Base-by-base conservation (phyloP, 2,797 vertebrate genomes). In the Coccyzus lansbergi region DNA sequence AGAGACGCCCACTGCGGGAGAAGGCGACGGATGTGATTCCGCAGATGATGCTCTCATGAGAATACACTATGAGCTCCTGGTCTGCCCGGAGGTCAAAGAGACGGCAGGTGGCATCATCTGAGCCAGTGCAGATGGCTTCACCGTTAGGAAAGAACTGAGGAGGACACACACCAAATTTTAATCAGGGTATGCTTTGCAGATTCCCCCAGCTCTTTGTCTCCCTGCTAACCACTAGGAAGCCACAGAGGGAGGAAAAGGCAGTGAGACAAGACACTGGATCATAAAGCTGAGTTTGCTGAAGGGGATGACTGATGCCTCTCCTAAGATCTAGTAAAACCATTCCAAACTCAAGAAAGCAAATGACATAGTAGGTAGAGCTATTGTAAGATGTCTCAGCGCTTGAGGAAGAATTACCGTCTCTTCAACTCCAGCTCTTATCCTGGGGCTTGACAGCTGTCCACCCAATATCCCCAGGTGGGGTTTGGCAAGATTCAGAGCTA, bases 61-160 rank as follows among this genome's bases (percentile, higher is more conserved):
- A 98, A 88, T 99, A 99, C n/a, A 98, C 98, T 13, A 98, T 98
- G 83, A 99, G 98, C 96, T 99, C 99, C 98, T 99, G 99, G 95
- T 99, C 99, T 0, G 99, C 98, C 38, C 99, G 98, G 65, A 99
- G 97, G 97, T 99, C 99, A 4, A 98, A 99, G 84, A 99, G 96
- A 68, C 99, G 99, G 76, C 99, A 99, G 82, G 98, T 98, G 90
- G 99, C 98, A 1, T 99, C 99, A 0, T 99, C 99, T 0, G 99
- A 99, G 34, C 99, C 99, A 0, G 99, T 99, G 95, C 99, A 99
- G 93, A 99, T 98, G 24, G 99, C 99, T 33, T 99, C 98, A 2
- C 99, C 99, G 0, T 98, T 99, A n/a, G 99, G 99, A 96, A 99
- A 99, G 97, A 99, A 99, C 99, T 99, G 94, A 26, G 69, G 77